Conservation (phyloP, 2,113 vertebrate species). For the Salvelinus fontinalis region DNA sequence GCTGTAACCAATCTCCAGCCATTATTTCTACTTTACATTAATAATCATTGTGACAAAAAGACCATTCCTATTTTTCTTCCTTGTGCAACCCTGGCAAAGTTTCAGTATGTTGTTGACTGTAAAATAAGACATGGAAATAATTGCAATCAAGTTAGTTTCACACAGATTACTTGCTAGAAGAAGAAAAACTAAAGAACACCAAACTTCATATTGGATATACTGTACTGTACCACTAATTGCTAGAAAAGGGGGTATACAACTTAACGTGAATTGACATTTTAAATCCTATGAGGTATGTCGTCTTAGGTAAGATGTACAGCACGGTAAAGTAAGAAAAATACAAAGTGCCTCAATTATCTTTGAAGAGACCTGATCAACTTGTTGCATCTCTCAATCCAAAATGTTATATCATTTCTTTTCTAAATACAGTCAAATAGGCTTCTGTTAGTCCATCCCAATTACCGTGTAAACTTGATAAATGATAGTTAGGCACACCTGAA, state of each 20-base stretch:
- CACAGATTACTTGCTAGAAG: too few relatives aligned
- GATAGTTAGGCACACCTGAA: not conserved
- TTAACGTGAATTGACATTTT: not conserved
- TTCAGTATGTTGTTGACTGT: too few relatives aligned
- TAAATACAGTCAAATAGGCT: not conserved
- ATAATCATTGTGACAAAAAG: too few relatives aligned
- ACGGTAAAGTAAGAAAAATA: not conserved
- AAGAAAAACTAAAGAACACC: too few relatives aligned
- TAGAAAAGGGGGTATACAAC: not conserved
- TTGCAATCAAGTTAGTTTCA: too few relatives aligned
- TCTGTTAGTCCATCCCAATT: not conserved
- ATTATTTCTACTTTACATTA: too few relatives aligned
- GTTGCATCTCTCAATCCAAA: too few relatives aligned
- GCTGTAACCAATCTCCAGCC: too few relatives aligned
- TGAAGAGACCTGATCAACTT: not conserved
- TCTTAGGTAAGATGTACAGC: conserved; percentile 4
- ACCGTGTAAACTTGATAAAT: not conserved
- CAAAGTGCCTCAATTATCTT: not conserved
- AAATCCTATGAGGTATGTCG: not conserved
- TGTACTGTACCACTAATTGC: not conserved
- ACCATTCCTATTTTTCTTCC: too few relatives aligned
- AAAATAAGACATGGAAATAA: too few relatives aligned
- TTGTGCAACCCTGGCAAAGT: too few relatives aligned
- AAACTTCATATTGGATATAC: too few relatives aligned
- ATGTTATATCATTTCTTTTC: not conserved